Percentiles rank a stretch among this genome's conserved stretches.
Evolutionary conservation across 2,888 invertebrate genomes (phyloP).

Genomic region (Oligia latruncula): DNA sequence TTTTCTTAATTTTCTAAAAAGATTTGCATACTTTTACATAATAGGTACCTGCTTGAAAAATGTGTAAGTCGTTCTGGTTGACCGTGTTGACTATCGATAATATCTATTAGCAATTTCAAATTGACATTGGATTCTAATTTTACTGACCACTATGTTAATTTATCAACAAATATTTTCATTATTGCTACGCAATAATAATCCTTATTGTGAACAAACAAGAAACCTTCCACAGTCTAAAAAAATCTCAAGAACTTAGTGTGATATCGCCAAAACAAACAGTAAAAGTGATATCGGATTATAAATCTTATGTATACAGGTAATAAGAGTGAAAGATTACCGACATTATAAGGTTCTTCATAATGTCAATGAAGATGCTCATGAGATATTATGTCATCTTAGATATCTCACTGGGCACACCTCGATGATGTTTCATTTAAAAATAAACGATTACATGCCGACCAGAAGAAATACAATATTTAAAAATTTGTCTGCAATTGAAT

Average conservation of each 20-base stretch:
- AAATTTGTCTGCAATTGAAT: neutral
- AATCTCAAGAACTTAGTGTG: slow-evolving; percentile 11
- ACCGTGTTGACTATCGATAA: slow-evolving; percentile 19
- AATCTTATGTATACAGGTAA: slow-evolving; percentile 22
- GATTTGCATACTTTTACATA: slow-evolving; percentile 14
- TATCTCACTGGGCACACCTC: slow-evolving; percentile 65
- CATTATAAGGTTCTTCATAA: slow-evolving; percentile 47
- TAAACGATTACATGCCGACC: slow-evolving; percentile 26
- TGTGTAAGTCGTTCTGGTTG: slow-evolving; percentile 19
- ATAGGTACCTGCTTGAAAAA: slow-evolving; percentile 4
- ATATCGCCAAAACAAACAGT: slow-evolving; percentile 23
- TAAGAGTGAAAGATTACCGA: slow-evolving; percentile 34
- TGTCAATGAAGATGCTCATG: slow-evolving; percentile 56
- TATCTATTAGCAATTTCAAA: slow-evolving; percentile 24
- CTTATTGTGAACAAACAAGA: slow-evolving; percentile 19
- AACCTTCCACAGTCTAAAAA: neutral
- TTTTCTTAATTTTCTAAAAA: slow-evolving; percentile 11
- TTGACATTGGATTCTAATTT: slow-evolving; percentile 44
- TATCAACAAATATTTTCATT: neutral
- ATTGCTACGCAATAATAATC: slow-evolving; percentile 18
- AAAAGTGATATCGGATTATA: slow-evolving; percentile 32
- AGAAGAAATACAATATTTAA: neutral
- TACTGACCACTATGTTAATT: slow-evolving; percentile 22
- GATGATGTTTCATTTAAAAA: slow-evolving; percentile 63
- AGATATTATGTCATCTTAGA: slow-evolving; percentile 70